Base-by-base conservation (phyloP, 2,888 invertebrate species). In the Cancer borealis region DNA sequence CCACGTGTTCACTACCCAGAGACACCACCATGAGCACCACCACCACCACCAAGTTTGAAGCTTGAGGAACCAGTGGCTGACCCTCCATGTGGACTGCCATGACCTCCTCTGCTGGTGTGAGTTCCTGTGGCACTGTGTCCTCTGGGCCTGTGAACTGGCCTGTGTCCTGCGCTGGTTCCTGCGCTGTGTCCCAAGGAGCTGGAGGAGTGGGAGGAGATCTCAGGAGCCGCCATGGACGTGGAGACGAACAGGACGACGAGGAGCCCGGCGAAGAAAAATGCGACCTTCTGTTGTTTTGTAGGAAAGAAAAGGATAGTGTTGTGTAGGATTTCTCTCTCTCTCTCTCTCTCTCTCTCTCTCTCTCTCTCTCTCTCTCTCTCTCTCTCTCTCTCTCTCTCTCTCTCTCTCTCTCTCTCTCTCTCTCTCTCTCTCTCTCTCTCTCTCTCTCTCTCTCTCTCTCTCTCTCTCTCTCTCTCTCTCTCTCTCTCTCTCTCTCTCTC, bases 301-400 rank as follows among this genome's bases (percentile, higher is more conserved):
- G n/a, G 66, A 21, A 73, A n/a, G n/a, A 73, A 73, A 73, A n/a
- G 66, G 66, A n/a, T 73, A n/a, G 17, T 14, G 54, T 73, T 73
- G n/a, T 73, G n/a, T 54, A 3, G 54, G 54, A 73, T 73, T 1
- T n/a, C 6, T 73, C 1, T 73, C 73, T 26, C 73, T 26, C 73
- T 26, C 73, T 8, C 26, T 26, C 73, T 26, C 26, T 26, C 73
- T 26, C 26, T 26, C 73, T 73, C 26, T 73, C 73, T 73, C 73
- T 73, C 73, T 73, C 26, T 73, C 73, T 73, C 73, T 73, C 26
- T 73, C 66, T 73, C 66, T 73, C n/a, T 73, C 66, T 73, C 66
- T 73, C n/a, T 73, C 66, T 73, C 66, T 73, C n/a, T 73, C 66
- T 73, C 66, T 73, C n/a, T 73, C 66, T 73, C 66, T 73, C n/a